Evolutionary conservation across 2,113 vertebrate genomes (phyloP).

Genomic region (Platycercus adscitus): DNA sequence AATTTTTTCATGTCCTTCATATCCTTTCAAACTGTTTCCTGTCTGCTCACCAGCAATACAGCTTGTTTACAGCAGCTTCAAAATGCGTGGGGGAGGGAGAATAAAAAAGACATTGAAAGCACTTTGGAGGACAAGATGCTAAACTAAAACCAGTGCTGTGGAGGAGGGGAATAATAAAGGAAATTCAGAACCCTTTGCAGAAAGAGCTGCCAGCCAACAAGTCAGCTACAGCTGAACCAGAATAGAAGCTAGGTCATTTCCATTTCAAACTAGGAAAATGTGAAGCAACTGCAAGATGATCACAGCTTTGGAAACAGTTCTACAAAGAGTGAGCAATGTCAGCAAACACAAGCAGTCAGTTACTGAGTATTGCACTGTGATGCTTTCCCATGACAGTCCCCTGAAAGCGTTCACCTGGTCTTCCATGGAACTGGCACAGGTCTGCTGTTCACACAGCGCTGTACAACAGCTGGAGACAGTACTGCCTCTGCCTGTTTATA

Average conservation of each 20-base stretch:
- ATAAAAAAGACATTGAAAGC: neutral
- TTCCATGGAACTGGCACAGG: neutral
- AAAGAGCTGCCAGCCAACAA: neutral
- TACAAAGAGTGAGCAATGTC: neutral
- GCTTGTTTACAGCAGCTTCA: neutral
- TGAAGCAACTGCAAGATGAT: neutral
- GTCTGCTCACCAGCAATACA: neutral
- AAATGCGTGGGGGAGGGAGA: neutral
- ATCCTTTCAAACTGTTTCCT: neutral
- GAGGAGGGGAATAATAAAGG: neutral
- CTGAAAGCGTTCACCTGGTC: neutral
- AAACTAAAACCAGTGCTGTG: fast-evolving
- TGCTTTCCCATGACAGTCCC: neutral
- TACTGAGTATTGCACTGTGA: neutral
- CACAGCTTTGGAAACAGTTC: neutral
- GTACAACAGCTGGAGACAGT: neutral
- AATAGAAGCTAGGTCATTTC: neutral
- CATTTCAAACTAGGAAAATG: neutral
- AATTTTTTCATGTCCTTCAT: neutral
- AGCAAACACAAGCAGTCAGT: neutral
- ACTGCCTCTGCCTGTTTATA: neutral
- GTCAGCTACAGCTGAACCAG: neutral
- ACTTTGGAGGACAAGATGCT: neutral
- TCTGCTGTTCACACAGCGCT: neutral
- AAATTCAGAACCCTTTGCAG: neutral